Evolutionary conservation across 2,113 vertebrate genomes (phyloP).

Genomic region (Corvus moneduloides): DNA sequence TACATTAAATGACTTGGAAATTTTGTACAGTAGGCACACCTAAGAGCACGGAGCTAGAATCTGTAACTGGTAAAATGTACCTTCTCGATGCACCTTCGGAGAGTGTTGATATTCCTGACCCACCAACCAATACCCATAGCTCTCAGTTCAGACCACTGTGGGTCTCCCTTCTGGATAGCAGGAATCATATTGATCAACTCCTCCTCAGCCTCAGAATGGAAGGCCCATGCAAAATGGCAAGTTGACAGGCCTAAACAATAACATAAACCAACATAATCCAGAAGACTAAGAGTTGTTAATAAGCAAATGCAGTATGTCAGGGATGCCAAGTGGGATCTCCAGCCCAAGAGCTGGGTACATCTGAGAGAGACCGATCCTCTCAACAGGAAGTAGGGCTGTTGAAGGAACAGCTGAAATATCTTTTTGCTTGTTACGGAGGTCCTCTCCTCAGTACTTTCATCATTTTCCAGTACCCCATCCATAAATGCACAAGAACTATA

Average conservation of each 20-base stretch:
- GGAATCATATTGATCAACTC: constrained; percentile 97
- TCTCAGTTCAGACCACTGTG: constrained; percentile 94
- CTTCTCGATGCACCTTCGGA: constrained; percentile 96
- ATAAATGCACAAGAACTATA: neutral
- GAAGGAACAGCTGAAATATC: neutral
- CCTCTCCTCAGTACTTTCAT: neutral
- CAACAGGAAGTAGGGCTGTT: neutral
- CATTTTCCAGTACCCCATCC: neutral
- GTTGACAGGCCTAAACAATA: constrained; percentile 87
- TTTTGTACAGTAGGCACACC: neutral
- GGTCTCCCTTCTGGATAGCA: constrained; percentile 94
- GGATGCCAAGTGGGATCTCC: neutral
- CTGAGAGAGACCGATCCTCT: neutral
- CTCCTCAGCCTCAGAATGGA: constrained; percentile 97
- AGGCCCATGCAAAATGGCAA: constrained; percentile 98
- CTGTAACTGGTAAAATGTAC: constrained; percentile 60
- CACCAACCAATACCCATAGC: constrained; percentile 97
- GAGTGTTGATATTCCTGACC: constrained; percentile 96
- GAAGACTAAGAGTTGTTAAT: neutral
- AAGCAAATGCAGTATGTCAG: neutral
- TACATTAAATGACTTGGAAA: neutral
- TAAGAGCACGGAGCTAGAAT: neutral
- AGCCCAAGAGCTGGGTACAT: neutral
- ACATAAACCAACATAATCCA: neutral
- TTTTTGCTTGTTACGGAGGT: neutral